Base-by-base conservation (phyloP, 2,797 vertebrate species). In the Malurus leucopterus region DNA sequence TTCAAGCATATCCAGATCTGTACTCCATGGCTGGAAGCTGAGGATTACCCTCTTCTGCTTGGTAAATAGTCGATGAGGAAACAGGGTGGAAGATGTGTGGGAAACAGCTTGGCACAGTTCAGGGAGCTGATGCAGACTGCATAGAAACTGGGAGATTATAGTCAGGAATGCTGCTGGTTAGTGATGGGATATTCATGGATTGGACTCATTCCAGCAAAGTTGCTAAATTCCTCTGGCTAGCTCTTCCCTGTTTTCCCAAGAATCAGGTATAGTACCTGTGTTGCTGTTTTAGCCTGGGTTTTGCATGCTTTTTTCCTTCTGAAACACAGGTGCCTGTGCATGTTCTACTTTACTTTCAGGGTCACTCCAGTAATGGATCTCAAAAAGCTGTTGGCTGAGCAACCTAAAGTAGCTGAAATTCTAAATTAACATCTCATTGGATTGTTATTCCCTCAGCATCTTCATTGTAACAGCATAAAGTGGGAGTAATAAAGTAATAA, bases 21-120 rank as follows among this genome's bases (percentile, higher is more conserved):
- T 71, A 99, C 98, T 0, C 99, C 98, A 0, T 99, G 99, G 99
- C 97, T 99, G 76, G 98, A 99, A 96, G 98, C 99, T 1, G 98
- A 99, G 84, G 99, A 99, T 88, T 99, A 99, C 76, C 99, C 99
- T 0, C 91, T 98, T 23, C 88, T 99, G 80, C 93, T 99, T 17
- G 99, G 99, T 99, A 86, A 97, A 32, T 5, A 50, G 10, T 46
- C 15, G 11, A 5, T 58, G 73, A 13, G 34, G 50, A 54, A 36
- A 17, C 6, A 38, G 30, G 19, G 4, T 54, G n/a, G 65, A 51
- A 55, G 19, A 26, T 22, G 54, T 32, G 20, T 70, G 55, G 34
- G 58, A 70, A 76, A 19, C n/a, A 58, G 1, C 16, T 20, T 6
- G 3, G 58, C 22, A 30, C 36, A 41, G 15, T 15, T 46, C 18